Conservation (phyloP, 2,797 vertebrate genomes). For the Propithecus perrieri region DNA sequence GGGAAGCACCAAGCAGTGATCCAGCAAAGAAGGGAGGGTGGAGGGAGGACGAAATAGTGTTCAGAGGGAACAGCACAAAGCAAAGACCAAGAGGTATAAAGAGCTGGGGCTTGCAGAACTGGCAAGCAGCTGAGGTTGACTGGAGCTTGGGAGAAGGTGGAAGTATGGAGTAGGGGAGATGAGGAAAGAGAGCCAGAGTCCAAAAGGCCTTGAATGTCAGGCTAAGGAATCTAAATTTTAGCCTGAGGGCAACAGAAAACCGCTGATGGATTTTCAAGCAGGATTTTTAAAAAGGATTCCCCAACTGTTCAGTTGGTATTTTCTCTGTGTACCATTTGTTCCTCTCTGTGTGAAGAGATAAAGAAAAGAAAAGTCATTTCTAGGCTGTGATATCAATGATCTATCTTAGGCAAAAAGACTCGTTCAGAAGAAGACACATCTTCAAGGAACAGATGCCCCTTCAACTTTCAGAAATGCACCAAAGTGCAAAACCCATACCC, state of each 20-base stretch:
- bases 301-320: neutral
- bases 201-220: neutral
- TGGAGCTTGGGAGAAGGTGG: neutral
- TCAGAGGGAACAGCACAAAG: neutral
- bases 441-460: neutral
- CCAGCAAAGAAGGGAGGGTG: neutral
- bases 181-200: neutral
- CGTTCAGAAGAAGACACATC: neutral
- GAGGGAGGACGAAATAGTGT: neutral
- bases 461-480: neutral
- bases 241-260: neutral
- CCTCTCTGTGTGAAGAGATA: neutral
- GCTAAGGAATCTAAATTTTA: neutral
- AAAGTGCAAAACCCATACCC: neutral
- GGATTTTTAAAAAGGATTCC: neutral
- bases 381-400: constrained; percentile 1
- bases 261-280: neutral
- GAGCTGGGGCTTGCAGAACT: neutral
- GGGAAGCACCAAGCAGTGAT: neutral
- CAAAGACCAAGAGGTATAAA: neutral
- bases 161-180: neutral
- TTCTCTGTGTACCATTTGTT: constrained; percentile 27
- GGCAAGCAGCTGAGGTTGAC: neutral
- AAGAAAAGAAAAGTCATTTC: constrained; percentile 20
- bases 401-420: neutral